Evolutionary conservation across 2,113 vertebrate genomes (phyloP).

Genomic region (Eleginops maclovinus): DNA sequence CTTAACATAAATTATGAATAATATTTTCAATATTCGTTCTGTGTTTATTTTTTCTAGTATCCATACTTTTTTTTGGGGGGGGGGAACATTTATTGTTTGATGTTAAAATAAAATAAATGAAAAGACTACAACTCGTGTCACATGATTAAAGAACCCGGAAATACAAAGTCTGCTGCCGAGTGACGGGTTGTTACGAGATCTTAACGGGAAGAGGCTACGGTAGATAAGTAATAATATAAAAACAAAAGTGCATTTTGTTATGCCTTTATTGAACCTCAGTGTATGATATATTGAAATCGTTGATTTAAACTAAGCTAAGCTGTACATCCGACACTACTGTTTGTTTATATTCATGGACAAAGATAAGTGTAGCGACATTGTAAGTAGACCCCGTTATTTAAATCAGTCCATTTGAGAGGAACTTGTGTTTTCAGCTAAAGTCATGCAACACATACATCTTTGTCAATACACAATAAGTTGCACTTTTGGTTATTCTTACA

Average conservation of each 20-base stretch:
- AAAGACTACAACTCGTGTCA: slow-evolving; percentile 47
- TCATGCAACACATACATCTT: too few species aligned
- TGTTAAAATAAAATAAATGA: not conserved
- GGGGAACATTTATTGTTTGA: not conserved
- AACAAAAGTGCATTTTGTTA: not conserved
- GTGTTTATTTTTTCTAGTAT: not conserved
- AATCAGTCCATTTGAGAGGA: not conserved
- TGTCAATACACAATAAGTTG: not conserved
- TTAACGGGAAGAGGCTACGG: slow-evolving; percentile 8
- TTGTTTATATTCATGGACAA: slow-evolving; percentile 74
- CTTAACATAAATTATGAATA: too few species aligned
- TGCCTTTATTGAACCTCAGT: accelerated
- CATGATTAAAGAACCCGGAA: slow-evolving; percentile 70
- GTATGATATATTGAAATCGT: not conserved
- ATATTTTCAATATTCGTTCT: not conserved
- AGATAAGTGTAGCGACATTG: slow-evolving; percentile 74
- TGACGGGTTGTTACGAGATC: not conserved
- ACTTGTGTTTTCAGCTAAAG: not conserved
- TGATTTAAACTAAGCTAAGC: not conserved
- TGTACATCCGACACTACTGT: not conserved
- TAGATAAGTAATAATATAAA: not conserved
- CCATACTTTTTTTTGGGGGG: not conserved
- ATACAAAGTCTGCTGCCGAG: slow-evolving; percentile 6
- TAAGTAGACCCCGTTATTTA: slow-evolving; percentile 63
- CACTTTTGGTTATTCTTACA: not conserved